phyloP scores from a whole-genome alignment of 2,888 invertebrate species.

The Andrena chrysosceles region DNA sequence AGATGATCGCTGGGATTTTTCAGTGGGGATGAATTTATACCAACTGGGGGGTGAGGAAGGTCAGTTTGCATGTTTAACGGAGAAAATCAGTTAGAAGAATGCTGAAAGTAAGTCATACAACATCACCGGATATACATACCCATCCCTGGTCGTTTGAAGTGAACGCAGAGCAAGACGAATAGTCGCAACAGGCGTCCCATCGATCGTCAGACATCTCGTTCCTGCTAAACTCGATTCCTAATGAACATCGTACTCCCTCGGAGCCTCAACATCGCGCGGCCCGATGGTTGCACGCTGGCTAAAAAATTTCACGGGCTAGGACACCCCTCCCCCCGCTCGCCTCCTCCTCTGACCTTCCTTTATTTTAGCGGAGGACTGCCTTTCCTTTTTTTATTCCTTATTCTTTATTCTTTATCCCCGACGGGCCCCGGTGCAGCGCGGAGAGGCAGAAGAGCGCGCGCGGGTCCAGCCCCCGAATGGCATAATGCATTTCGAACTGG shows the following conservation, averaged over 20 bases:
- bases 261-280: neutral
- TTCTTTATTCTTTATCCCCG: constrained; percentile 78
- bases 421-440: constrained; percentile 71
- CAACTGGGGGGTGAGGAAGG: too few relatives aligned
- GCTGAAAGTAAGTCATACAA: neutral
- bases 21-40: too few relatives aligned
- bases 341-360: constrained; percentile 52
- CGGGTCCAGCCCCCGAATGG: constrained; percentile 67
- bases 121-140: neutral
- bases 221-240: constrained; percentile 8
- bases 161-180: neutral
- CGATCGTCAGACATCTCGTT: constrained; percentile 8
- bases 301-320: constrained; percentile 23
- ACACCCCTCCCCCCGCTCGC: constrained; percentile 39
- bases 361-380: constrained; percentile 67
- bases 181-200: neutral
- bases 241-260: constrained; percentile 6
- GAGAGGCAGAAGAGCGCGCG: constrained; percentile 61
- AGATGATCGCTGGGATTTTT: too few relatives aligned
- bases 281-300: constrained; percentile 58
- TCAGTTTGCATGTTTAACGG: too few relatives aligned
- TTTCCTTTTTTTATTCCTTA: constrained; percentile 75
- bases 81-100: too few relatives aligned
- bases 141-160: neutral
- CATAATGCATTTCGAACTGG: constrained; percentile 82